Percentiles rank a stretch among this genome's conserved stretches.
phyloP scores from a whole-genome alignment of 2,113 vertebrate species.

The Macaca mulatta region DNA sequence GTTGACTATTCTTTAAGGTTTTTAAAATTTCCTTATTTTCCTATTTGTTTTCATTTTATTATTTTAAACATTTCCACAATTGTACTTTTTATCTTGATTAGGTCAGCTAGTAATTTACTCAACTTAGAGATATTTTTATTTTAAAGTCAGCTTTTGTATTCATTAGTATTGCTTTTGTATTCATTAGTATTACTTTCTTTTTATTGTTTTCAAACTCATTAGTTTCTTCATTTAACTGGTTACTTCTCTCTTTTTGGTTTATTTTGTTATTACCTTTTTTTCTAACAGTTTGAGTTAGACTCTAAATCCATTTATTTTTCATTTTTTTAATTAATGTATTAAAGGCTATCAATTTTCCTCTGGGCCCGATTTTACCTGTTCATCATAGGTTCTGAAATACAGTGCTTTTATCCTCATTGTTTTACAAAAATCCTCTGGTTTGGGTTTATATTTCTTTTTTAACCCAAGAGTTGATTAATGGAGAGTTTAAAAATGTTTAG shows the following conservation, averaged over 20 bases:
- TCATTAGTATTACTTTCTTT: neutral
- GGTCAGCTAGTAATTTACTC: neutral
- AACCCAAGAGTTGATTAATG: neutral
- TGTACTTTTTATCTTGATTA: neutral
- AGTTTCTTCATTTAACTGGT: neutral
- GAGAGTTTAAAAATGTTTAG: neutral
- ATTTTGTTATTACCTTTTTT: neutral
- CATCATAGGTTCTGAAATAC: neutral
- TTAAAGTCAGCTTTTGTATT: neutral
- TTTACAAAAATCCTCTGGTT: conserved; percentile 11
- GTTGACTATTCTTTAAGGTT: neutral
- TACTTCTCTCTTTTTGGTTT: neutral
- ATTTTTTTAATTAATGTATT: neutral
- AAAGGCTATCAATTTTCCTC: neutral
- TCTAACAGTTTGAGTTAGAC: neutral
- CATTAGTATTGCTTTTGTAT: neutral
- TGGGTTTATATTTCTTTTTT: neutral
- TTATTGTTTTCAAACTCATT: neutral
- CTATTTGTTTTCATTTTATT: neutral
- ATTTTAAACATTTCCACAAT: neutral
- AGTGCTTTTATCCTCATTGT: neutral
- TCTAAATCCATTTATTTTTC: conserved; percentile 15
- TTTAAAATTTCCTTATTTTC: neutral
- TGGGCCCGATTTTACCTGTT: neutral
- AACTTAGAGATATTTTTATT: neutral